Base-by-base conservation (phyloP, 1,140 invertebrate species). In the Penaeus chinensis region DNA sequence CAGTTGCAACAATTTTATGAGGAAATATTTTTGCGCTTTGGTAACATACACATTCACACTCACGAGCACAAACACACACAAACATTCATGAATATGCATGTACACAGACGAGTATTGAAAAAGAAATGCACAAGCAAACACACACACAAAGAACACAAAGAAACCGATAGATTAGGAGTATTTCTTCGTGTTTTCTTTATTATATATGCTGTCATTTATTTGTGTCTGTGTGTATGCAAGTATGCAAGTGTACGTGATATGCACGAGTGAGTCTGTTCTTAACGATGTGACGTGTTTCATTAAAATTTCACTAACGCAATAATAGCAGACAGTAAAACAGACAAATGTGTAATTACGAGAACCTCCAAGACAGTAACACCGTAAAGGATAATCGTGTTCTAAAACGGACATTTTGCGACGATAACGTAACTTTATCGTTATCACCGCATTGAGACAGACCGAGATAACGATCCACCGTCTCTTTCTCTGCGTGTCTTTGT, bases 181-280 rank as follows among this genome's bases (percentile, higher is more conserved):
- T 81, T 22, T 81, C 20, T 62, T 20, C 27, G 79, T 81, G 32
- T 54, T 20, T 62, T n/a, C 32, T 42, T 42, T 81, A 24, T 81
- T 13, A 13, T 32, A 54, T 54, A 60, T 22, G 16, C 18, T 27
- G 27, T 7, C 42, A 18, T 60, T 54, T 81, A n/a, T 79, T 19
- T 81, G 47, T 81, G 62, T 66, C 13, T 65, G 61, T 65, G 60
- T 66, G 62, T 82, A 47, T 82, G 61, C 66, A 18, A 19, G 61
- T 65, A 27, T 82, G 81, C 37, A 27, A 63, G 54, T 42, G 27
- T 82, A 63, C 66, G 62, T 82, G 81, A 54, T 54, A 13, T 62
- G 47, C 32, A 63, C 27, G 47, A 69, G 81, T 82, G 24, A 32
- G 22, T 62, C 32, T 60, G 24, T 81, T 20, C 61, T 60, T 27